Evolutionary conservation across 2,797 vertebrate species (phyloP).

Genomic region (Mastacembelus armatus): DNA sequence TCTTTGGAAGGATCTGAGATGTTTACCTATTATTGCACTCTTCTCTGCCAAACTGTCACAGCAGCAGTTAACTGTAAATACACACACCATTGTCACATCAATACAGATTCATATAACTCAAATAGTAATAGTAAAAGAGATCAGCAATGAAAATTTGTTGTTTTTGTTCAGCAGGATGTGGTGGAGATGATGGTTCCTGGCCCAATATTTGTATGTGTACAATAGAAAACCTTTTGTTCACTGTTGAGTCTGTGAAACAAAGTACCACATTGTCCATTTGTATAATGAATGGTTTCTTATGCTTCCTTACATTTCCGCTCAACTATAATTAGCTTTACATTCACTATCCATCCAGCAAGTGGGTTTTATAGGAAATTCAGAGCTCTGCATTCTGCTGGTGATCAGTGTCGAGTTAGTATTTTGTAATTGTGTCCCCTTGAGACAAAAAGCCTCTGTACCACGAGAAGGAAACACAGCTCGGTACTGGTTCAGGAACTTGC

Average conservation of each 20-base stretch:
- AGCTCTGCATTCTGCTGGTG: neutral
- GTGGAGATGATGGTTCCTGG: slow-evolving; percentile 76
- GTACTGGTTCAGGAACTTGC: slow-evolving; percentile 25
- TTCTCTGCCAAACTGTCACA: neutral
- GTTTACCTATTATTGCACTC: slow-evolving; percentile 5
- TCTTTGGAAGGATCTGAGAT: neutral
- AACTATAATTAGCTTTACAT: slow-evolving; percentile 33
- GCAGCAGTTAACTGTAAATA: slow-evolving; percentile 1
- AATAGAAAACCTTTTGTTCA: slow-evolving; percentile 72
- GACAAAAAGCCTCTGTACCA: slow-evolving; percentile 16
- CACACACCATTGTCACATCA: slow-evolving; percentile 4
- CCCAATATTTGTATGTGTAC: slow-evolving; percentile 46
- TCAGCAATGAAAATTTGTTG: neutral
- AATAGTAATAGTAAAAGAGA: slow-evolving; percentile 12
- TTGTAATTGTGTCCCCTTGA: neutral
- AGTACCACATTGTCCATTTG: slow-evolving; percentile 64
- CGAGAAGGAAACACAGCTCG: slow-evolving; percentile 2
- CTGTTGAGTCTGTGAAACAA: slow-evolving; percentile 56
- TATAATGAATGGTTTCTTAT: slow-evolving; percentile 42
- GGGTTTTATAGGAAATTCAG: slow-evolving; percentile 8
- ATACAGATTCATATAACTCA: slow-evolving; percentile 5
- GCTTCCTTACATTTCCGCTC: slow-evolving; percentile 41
- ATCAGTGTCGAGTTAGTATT: slow-evolving; percentile 1
- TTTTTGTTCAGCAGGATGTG: slow-evolving; percentile 17
- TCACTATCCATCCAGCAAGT: slow-evolving; percentile 14